A percentile compares a stretch with the other conserved stretches of the same genome.
These are phyloP conservation scores for Oreochromis mossambicus DNA, from an alignment of 2,797 vertebrate species.

Conservation along the genomic window DNA sequence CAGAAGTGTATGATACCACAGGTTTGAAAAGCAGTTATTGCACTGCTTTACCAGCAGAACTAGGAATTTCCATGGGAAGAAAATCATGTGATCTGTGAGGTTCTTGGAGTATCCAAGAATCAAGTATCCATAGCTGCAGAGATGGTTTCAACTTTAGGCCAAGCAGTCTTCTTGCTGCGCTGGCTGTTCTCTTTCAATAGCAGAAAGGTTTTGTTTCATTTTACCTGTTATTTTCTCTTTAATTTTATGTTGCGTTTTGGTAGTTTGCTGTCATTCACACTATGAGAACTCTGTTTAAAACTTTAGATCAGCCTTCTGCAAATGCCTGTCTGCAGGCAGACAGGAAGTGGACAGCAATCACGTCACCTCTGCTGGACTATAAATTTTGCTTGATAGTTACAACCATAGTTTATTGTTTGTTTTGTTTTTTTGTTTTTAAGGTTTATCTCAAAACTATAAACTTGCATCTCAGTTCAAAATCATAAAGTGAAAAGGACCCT, in stretches of 20 bases:
- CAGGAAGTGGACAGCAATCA: not conserved
- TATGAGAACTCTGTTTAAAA: not conserved
- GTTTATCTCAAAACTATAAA: not conserved
- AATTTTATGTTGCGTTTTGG: not conserved
- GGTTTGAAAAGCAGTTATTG: not conserved
- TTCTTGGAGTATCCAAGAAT: not conserved
- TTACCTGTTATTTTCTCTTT: not conserved
- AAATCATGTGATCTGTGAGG: not conserved
- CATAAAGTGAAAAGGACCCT: not conserved
- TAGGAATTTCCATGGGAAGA: not conserved
- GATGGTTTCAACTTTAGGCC: not conserved
- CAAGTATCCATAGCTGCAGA: not conserved
- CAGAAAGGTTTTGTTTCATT: not conserved
- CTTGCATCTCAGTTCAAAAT: not conserved
- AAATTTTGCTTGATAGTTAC: not conserved
- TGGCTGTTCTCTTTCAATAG: not conserved
- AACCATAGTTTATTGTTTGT: not conserved
- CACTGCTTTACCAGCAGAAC: not conserved
- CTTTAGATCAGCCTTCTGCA: not conserved
- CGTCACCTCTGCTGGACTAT: not conserved
- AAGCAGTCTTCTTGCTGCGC: not conserved
- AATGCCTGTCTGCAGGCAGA: not conserved
- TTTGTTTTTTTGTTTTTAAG: not conserved
- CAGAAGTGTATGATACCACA: not conserved
- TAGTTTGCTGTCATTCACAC: not conserved